These are phyloP conservation scores for Chitala chitala DNA, from an alignment of 2,113 vertebrate species.

Conservation along the genomic window DNA sequence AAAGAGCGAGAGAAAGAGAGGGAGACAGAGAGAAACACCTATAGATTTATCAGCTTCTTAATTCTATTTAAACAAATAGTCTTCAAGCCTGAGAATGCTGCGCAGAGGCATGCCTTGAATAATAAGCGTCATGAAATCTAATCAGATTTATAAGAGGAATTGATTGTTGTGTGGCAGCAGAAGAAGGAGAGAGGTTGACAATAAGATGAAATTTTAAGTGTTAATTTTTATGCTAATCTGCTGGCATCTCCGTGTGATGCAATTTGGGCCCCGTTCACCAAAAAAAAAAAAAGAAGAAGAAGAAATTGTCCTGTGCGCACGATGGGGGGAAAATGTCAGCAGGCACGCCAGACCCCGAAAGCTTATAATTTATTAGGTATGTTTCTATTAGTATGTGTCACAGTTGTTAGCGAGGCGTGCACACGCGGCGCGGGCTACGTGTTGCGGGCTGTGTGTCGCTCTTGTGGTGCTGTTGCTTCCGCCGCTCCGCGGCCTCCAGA, in stretches of 20 bases:
- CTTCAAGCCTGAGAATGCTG: slow-evolving; percentile 77
- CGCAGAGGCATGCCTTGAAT: slow-evolving; percentile 96
- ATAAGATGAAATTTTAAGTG: slow-evolving; percentile 99
- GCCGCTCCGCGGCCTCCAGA: slow-evolving; percentile 65
- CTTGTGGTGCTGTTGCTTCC: too few species aligned
- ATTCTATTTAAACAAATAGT: slow-evolving; percentile 96
- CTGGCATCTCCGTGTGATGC: slow-evolving; percentile 94
- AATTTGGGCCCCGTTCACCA: slow-evolving; percentile 45
- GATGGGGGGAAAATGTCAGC: slow-evolving; percentile 87
- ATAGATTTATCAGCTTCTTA: slow-evolving; percentile 93
- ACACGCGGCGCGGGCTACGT: too few species aligned
- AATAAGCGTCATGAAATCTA: slow-evolving; percentile 99
- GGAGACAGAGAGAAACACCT: slow-evolving; percentile 62
- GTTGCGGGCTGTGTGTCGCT: too few species aligned
- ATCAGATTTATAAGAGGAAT: slow-evolving; percentile 99
- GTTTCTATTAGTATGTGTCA: slow-evolving; percentile 99
- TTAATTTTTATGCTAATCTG: slow-evolving; percentile 99
- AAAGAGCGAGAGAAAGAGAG: background rate
- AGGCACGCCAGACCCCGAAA: slow-evolving; percentile 93
- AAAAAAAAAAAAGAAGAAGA: slow-evolving; percentile 54
- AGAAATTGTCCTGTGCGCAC: slow-evolving; percentile 95
- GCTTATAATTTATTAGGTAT: slow-evolving; percentile 99
- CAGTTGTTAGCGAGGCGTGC: slow-evolving; percentile 10
- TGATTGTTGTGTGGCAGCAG: slow-evolving; percentile 99
- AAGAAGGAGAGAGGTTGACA: slow-evolving; percentile 97